Percentiles rank a stretch among this genome's conserved stretches.
phyloP scores from a whole-genome alignment of 2,888 invertebrate genomes.

The Eilema sororculum region DNA sequence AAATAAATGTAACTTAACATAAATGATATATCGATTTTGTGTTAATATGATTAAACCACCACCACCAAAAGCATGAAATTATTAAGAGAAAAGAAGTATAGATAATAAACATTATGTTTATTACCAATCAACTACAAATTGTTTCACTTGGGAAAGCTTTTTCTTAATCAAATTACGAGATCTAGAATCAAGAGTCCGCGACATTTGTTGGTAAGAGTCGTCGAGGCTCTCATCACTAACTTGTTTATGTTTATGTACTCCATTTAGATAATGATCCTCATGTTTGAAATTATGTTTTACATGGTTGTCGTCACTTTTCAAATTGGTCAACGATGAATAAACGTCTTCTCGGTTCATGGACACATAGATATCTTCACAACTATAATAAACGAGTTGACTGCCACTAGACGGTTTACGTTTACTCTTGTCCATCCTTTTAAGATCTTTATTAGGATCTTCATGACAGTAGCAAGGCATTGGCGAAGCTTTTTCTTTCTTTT shows the following conservation, averaged over 20 bases:
- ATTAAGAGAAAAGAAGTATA: constrained; percentile 19
- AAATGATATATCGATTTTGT: constrained; percentile 33
- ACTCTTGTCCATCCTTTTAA: constrained; percentile 31
- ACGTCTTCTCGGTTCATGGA: constrained; percentile 27
- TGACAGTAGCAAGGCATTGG: constrained; percentile 70
- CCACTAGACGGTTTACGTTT: constrained; percentile 22
- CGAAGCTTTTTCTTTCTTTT: constrained; percentile 56
- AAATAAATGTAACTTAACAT: constrained; percentile 40
- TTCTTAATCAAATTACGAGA: constrained; percentile 54
- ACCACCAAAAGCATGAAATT: constrained; percentile 58
- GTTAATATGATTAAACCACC: constrained; percentile 51
- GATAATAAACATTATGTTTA: constrained; percentile 18
- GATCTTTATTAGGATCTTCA: constrained; percentile 47
- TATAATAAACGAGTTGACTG: constrained; percentile 58
- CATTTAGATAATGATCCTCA: not conserved
- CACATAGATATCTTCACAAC: constrained; percentile 59
- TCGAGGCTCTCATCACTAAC: constrained; percentile 18
- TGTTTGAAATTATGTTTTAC: not conserved
- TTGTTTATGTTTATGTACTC: not conserved
- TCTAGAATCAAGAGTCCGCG: constrained; percentile 34
- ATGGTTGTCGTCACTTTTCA: constrained; percentile 11
- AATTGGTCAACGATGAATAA: constrained; percentile 37
- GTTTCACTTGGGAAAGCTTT: constrained; percentile 65
- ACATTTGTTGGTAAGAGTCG: constrained; percentile 21
- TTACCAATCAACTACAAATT: constrained; percentile 61